Percentiles rank a stretch among this genome's conserved stretches.
These are phyloP conservation scores for Timema podura DNA, from an alignment of 2,888 invertebrate genomes.

Conservation along the genomic window DNA sequence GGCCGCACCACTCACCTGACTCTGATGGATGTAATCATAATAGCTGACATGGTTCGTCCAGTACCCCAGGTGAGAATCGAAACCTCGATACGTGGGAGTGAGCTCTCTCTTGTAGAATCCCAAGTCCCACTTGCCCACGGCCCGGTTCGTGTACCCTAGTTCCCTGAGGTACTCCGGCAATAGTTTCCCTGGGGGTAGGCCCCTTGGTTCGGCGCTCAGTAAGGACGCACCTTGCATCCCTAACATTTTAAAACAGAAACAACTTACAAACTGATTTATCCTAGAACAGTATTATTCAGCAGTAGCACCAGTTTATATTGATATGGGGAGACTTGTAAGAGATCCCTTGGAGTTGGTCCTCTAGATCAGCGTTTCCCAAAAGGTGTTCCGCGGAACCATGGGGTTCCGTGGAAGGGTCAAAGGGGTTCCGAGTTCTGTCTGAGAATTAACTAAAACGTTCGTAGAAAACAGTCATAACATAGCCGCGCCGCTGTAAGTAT, in stretches of 20 bases:
- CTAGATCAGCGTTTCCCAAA: too few species aligned
- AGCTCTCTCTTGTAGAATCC: slow-evolving; percentile 46
- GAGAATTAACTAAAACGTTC: too few species aligned
- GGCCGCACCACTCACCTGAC: slow-evolving; percentile 24
- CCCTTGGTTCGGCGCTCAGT: slow-evolving; percentile 45
- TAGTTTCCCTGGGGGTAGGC: slow-evolving; percentile 46
- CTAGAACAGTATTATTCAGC: too few species aligned
- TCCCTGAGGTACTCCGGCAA: slow-evolving; percentile 47
- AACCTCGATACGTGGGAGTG: slow-evolving; percentile 47
- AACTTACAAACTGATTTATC: too few species aligned
- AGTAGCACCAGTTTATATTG: too few species aligned
- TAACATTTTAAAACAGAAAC: slow-evolving; percentile 30
- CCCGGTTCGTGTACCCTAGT: slow-evolving; percentile 47
- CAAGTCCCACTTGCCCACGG: slow-evolving; percentile 53
- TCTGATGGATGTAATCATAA: slow-evolving; percentile 44
- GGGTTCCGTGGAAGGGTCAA: too few species aligned
- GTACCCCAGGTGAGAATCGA: slow-evolving; percentile 49
- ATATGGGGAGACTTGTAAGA: too few species aligned
- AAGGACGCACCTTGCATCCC: slow-evolving; percentile 49
- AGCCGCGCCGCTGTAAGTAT: too few species aligned
- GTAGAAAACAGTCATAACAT: too few species aligned
- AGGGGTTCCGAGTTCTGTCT: too few species aligned
- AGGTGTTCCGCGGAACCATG: too few species aligned
- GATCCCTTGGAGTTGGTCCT: too few species aligned
- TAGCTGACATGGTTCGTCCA: slow-evolving; percentile 49